Evolutionary conservation across 2,888 invertebrate genomes (phyloP).

Genomic region (Nomada goodeniana): DNA sequence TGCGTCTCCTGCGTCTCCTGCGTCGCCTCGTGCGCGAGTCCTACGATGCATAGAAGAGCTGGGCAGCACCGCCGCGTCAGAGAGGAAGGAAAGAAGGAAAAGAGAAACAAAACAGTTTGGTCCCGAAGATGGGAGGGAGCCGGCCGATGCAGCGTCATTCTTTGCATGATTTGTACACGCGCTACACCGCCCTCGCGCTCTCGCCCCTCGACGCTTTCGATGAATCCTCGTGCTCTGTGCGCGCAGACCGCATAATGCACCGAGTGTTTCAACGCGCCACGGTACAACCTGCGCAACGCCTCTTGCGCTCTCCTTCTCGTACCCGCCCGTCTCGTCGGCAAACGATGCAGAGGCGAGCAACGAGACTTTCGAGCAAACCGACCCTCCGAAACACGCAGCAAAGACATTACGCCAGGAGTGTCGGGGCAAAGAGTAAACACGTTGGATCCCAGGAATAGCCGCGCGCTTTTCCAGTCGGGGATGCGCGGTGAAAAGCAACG

Average conservation of each 20-base stretch:
- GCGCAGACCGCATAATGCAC: slow-evolving; percentile 72
- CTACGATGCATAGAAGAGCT: slow-evolving; percentile 43
- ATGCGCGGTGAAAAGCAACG: slow-evolving; percentile 1
- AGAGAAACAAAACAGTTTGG: slow-evolving; percentile 13
- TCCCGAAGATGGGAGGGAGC: slow-evolving; percentile 42
- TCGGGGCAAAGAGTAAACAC: too few relatives aligned
- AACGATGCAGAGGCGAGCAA: not conserved
- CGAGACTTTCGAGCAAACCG: not conserved
- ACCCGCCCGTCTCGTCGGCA: not conserved
- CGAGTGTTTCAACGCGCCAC: slow-evolving; percentile 69
- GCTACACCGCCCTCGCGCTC: slow-evolving; percentile 76
- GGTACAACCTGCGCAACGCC: slow-evolving; percentile 68
- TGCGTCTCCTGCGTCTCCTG: too few relatives aligned
- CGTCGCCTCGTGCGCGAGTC: slow-evolving; percentile 36
- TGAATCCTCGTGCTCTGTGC: slow-evolving; percentile 31
- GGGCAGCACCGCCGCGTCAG: not conserved
- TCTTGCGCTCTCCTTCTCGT: slow-evolving; percentile 48
- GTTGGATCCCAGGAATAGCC: too few relatives aligned
- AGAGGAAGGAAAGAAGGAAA: slow-evolving; percentile 19
- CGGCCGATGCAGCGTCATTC: slow-evolving; percentile 79
- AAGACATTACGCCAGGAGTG: too few relatives aligned
- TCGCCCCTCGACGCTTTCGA: slow-evolving; percentile 53
- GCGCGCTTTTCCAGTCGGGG: not conserved
- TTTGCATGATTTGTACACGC: slow-evolving; percentile 81
- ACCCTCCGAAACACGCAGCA: too few relatives aligned